Percentiles rank a stretch among this genome's conserved stretches.
These are phyloP conservation scores for Adelges cooleyi DNA, from an alignment of 1,140 invertebrate species.

Conservation along the genomic window DNA sequence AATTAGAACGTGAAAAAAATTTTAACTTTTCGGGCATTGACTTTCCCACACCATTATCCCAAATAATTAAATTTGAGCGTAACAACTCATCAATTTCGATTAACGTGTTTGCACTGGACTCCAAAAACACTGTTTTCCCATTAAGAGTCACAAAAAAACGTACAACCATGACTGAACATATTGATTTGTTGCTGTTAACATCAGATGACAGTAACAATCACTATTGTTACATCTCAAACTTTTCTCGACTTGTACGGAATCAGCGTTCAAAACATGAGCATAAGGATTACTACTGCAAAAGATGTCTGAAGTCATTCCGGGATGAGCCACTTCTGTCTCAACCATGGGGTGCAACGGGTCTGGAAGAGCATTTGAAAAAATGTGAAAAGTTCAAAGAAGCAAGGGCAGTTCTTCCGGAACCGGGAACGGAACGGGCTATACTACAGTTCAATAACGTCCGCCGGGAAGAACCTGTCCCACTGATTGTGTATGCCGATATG, in stretches of 20 bases:
- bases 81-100: neutral
- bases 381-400: neutral
- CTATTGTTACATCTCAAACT: slow-evolving; percentile 3
- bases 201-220: neutral
- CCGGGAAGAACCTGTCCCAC: neutral
- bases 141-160: neutral
- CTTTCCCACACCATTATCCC: neutral
- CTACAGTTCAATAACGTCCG: neutral
- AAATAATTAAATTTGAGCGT: neutral
- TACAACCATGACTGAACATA: neutral
- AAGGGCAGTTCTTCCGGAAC: neutral
- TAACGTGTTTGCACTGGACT: neutral
- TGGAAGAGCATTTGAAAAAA: neutral
- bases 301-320: neutral
- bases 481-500: neutral
- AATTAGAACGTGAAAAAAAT: neutral
- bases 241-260: neutral
- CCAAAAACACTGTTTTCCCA: neutral
- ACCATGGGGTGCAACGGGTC: too few relatives aligned
- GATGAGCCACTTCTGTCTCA: too few relatives aligned
- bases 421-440: neutral
- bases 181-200: neutral
- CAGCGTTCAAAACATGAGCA: neutral
- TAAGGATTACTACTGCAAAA: neutral
- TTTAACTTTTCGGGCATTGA: neutral